Evolutionary conservation across 23 tunicate genomes (phyloP), one percentile per base, ranked within the genome.

Genomic region (Aplidium turbinatum): DNA sequence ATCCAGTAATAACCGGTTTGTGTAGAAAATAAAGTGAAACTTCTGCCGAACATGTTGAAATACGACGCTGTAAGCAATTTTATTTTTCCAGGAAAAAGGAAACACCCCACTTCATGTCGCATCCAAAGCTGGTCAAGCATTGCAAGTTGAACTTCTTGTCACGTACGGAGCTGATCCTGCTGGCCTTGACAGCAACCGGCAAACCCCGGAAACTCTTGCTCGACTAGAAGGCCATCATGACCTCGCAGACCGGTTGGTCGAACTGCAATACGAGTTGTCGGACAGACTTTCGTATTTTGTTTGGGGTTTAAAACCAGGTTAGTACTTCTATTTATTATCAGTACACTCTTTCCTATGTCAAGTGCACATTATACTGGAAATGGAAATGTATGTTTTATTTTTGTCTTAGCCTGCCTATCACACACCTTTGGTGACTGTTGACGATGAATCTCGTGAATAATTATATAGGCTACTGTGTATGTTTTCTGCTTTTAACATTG

Each of bases 161-260:
- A 74, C 85, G 13, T 91, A 91, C 40, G 97, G 97, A 1, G 97
- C 97, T 31, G 97, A 91, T 47, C 97, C 97, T 34, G 82, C 75
- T 19, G 85, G 32, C n/a, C 62, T 58, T 2, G 92, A 91, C 54
- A 3, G 56, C 48, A 78, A 84, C 58, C 40, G 75, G 22, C 54
- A 52, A 21, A 78, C 91, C 0, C 86, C 97, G 6, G 97, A 91
- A 67, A 75, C 79, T 28, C 46, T 91, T n/a, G 97, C 97, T 1
- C 51, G 97, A 33, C 66, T 55, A 11, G 91, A 91, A 42, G 84
- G 84, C 42, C 86, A 91, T 66, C 58, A 23, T 45, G 97, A 91
- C 16, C 68, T 91, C 20, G 97, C 91, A 2, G 97, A 91, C 64
- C 57, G 92, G 31, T 55, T 91, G 1, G 86, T 91, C 0, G 97